Evolutionary conservation across 2,888 invertebrate species (phyloP).

Genomic region (Zootermopsis nevadensis): DNA sequence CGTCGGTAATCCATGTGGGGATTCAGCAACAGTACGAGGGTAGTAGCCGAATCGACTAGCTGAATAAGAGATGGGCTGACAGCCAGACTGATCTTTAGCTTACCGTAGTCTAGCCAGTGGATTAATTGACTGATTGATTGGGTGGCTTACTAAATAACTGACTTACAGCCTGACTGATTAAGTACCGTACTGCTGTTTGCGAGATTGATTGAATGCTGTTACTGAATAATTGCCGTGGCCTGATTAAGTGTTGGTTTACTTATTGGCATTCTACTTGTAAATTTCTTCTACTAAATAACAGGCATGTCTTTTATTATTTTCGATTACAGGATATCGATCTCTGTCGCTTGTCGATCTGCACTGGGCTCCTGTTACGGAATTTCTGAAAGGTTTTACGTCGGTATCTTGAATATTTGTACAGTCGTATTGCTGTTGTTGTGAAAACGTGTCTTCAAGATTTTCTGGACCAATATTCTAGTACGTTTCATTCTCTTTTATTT

Average conservation of each 20-base stretch:
- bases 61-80: background rate
- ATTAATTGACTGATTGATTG: conserved; percentile 23
- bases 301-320: too few species aligned
- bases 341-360: too few species aligned
- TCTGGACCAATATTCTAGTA: too few species aligned
- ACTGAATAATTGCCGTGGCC: background rate
- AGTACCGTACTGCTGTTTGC: background rate
- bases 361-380: too few species aligned
- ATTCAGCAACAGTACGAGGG: conserved; percentile 1
- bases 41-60: background rate
- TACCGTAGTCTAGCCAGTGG: background rate
- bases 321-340: too few species aligned
- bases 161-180: background rate
- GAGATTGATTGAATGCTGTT: background rate
- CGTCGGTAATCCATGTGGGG: conserved; percentile 28
- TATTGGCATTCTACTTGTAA: too few species aligned
- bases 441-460: too few species aligned
- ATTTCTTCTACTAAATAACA: too few species aligned
- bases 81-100: conserved; percentile 4
- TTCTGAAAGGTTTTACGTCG: too few species aligned
- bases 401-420: too few species aligned
- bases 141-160: background rate
- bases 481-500: too few species aligned
- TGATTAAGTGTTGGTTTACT: background rate
- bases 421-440: too few species aligned